Evolutionary conservation across 2,888 invertebrate genomes (phyloP).

Genomic region (Epirrhoe tristata): DNA sequence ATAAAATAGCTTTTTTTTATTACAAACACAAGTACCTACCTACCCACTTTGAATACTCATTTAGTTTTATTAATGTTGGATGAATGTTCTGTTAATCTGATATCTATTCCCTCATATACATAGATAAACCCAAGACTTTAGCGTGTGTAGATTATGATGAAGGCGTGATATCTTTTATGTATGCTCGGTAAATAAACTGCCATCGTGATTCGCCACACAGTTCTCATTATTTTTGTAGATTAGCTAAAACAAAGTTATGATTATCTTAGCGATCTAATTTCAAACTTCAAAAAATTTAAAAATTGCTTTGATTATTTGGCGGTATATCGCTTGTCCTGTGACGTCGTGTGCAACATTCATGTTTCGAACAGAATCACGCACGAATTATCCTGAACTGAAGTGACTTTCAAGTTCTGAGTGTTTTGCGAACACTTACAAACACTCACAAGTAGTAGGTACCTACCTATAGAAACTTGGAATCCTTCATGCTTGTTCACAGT

Average conservation of each 20-base stretch:
- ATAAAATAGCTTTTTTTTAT: background rate
- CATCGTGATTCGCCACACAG: background rate
- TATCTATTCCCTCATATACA: background rate
- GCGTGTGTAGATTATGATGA: background rate
- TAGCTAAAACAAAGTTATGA: background rate
- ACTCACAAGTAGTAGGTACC: constrained; percentile 6
- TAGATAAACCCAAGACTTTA: background rate
- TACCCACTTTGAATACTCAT: background rate
- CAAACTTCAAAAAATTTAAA: background rate
- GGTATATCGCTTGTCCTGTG: constrained; percentile 6
- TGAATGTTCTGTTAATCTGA: background rate
- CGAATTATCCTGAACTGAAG: constrained; percentile 24
- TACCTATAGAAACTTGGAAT: constrained; percentile 7
- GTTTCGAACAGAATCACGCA: constrained; percentile 22
- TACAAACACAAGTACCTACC: background rate
- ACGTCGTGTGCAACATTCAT: constrained; percentile 12
- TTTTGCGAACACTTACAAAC: constrained; percentile 19
- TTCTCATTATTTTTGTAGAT: background rate
- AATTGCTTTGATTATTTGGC: background rate
- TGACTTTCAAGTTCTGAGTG: constrained; percentile 18
- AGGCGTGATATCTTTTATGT: background rate
- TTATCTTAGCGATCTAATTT: background rate
- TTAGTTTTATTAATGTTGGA: background rate
- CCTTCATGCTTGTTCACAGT: constrained; percentile 5
- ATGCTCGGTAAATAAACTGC: background rate